phyloP scores from a whole-genome alignment of 2,888 invertebrate genomes.

The Euphydryas editha region DNA sequence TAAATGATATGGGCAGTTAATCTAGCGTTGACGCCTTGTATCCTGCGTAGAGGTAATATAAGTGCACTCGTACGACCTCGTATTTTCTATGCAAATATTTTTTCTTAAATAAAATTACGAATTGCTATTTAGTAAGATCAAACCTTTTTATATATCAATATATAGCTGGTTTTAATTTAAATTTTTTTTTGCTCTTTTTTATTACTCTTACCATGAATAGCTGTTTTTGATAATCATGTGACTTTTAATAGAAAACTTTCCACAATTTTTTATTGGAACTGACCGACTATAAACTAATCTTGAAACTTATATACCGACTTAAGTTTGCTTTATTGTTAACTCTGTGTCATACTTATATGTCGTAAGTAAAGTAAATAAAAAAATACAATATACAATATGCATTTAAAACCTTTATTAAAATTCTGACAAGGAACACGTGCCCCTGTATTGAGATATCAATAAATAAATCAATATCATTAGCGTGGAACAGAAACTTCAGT shows the following conservation, averaged over 20 bases:
- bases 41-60: conserved; percentile 33
- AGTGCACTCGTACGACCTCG: conserved; percentile 13
- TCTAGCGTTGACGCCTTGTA: conserved; percentile 46
- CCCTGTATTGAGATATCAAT: conserved; percentile 41
- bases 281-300: too few species aligned
- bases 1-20: conserved; percentile 61
- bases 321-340: too few species aligned
- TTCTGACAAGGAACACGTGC: conserved; percentile 34
- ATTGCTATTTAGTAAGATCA: background rate
- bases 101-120: background rate
- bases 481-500: conserved; percentile 60
- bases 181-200: too few species aligned
- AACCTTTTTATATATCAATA: too few species aligned
- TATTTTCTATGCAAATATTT: conserved; percentile 6
- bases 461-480: conserved; percentile 56
- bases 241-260: too few species aligned
- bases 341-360: too few species aligned
- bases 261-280: too few species aligned
- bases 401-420: background rate
- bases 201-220: too few species aligned
- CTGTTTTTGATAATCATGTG: too few species aligned
- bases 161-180: too few species aligned
- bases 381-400: too few species aligned
- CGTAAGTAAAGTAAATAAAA: background rate
- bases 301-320: too few species aligned